Conservation (phyloP, 2,888 invertebrate species). For the Carpatolechia fugitivella region DNA sequence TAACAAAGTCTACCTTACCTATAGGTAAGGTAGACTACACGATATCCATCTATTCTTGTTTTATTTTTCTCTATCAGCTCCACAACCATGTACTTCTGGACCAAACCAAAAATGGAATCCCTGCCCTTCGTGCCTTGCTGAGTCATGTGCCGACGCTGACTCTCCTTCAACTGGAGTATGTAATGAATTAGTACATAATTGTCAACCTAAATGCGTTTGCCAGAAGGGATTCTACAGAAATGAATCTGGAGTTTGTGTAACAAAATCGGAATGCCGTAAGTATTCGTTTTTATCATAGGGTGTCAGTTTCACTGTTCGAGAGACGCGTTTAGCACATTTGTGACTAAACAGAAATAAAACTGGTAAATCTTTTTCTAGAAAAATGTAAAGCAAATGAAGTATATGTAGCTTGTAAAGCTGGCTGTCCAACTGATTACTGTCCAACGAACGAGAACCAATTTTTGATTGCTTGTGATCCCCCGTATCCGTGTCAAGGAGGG, state of each 20-base stretch:
- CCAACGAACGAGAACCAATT: conserved; percentile 35
- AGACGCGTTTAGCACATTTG: no score
- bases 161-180: conserved; percentile 27
- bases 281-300: neutral
- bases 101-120: conserved; percentile 37
- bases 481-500: conserved; percentile 29
- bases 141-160: conserved; percentile 36
- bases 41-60: no score
- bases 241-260: conserved; percentile 32
- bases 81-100: conserved; percentile 37
- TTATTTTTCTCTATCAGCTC: conserved; percentile 31
- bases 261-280: conserved; percentile 31
- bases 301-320: no score
- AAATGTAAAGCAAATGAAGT: conserved; percentile 32
- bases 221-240: conserved; percentile 36
- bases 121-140: conserved; percentile 40
- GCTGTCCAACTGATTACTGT: conserved; percentile 41
- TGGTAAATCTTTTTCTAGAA: neutral
- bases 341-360: no score
- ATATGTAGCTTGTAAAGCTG: conserved; percentile 35
- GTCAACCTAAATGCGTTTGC: conserved; percentile 44
- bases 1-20: no score
- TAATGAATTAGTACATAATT: conserved; percentile 38
- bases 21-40: no score
- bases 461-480: conserved; percentile 32